Evolutionary conservation across 1,140 invertebrate genomes (phyloP).

Genomic region (Harlomillsia oculata): DNA sequence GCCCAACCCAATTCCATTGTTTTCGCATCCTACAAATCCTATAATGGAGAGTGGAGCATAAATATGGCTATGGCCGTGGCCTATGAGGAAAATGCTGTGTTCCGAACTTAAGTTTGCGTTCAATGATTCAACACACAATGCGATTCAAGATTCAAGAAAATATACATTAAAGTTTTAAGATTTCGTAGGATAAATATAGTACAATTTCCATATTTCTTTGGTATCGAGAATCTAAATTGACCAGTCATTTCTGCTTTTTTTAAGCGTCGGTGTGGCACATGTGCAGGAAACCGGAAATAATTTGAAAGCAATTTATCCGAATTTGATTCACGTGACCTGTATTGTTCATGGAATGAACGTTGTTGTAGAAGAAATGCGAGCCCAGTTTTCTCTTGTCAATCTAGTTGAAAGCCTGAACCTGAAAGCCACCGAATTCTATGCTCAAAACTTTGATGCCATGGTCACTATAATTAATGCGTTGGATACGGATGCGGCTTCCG

Average conservation of each 20-base stretch:
- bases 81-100: no score
- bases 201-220: no score
- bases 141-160: no score
- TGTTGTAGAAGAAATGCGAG: constrained; percentile 38
- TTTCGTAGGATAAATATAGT: no score
- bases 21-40: no score
- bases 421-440: background rate
- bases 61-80: no score
- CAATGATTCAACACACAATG: no score
- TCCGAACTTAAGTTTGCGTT: no score
- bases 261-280: constrained; percentile 37
- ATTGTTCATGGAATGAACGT: constrained; percentile 39
- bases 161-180: no score
- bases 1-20: no score
- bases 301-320: constrained; percentile 35
- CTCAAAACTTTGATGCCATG: constrained; percentile 1
- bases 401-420: constrained; percentile 30
- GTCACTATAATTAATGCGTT: background rate
- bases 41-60: no score
- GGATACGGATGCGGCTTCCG: background rate
- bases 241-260: constrained; percentile 36
- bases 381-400: constrained; percentile 36
- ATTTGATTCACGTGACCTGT: constrained; percentile 38
- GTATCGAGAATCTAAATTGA: no score
- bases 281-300: constrained; percentile 35